Conservation (phyloP, 2,888 invertebrate species). For the Phasia obesa region DNA sequence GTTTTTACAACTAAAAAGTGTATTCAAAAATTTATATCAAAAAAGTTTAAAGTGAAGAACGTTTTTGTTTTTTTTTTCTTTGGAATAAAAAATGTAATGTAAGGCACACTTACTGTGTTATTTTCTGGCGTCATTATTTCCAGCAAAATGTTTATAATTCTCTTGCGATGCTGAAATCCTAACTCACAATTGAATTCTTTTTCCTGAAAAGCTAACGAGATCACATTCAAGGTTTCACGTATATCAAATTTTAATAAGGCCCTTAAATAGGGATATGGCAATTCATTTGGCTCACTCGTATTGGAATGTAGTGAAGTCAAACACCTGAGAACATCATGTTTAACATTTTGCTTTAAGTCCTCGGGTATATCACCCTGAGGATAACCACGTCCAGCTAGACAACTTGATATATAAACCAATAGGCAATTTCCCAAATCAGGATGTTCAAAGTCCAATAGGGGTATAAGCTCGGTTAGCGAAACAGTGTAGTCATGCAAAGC, state of each 20-base stretch:
- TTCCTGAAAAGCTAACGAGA: conserved; percentile 92
- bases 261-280: conserved; percentile 88
- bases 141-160: conserved; percentile 90
- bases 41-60: no score
- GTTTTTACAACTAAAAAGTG: no score
- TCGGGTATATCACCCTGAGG: conserved; percentile 89
- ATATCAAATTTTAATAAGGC: conserved; percentile 91
- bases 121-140: conserved; percentile 88
- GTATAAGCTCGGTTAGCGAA: conserved; percentile 87
- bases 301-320: conserved; percentile 87
- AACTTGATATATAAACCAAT: conserved; percentile 93
- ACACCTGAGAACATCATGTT: conserved; percentile 88
- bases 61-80: not conserved
- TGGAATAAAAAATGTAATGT: not conserved
- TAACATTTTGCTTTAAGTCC: conserved; percentile 86
- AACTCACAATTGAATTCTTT: conserved; percentile 89
- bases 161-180: conserved; percentile 87
- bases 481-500: conserved; percentile 89
- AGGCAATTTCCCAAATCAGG: conserved; percentile 90
- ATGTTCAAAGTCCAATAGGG: conserved; percentile 82
- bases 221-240: conserved; percentile 92
- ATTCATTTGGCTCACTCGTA: conserved; percentile 85
- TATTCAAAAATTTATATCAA: no score
- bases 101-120: conserved; percentile 87
- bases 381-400: conserved; percentile 92